Evolutionary conservation across 2,113 vertebrate species (phyloP).

Genomic region (Leptobrachium leishanense): DNA sequence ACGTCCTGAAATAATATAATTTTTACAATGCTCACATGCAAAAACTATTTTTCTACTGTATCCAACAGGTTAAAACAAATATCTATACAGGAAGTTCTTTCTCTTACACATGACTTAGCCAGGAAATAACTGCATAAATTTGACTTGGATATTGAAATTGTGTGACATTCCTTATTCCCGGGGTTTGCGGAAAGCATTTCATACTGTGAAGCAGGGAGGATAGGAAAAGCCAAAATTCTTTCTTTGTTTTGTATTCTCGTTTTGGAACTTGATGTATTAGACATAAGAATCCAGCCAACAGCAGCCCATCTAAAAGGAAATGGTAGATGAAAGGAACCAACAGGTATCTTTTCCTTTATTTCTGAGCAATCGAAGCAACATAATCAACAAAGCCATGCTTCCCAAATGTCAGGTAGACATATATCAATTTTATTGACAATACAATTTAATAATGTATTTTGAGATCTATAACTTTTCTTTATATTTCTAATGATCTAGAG

Average conservation of each 20-base stretch:
- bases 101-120: conserved; percentile 53
- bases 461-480: too few relatives aligned
- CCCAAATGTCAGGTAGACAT: too few relatives aligned
- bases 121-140: conserved; percentile 57
- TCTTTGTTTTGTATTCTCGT: conserved; percentile 9
- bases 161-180: conserved; percentile 29
- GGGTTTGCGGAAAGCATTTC: conserved; percentile 39
- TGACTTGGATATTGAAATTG: conserved; percentile 50
- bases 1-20: too few relatives aligned
- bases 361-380: too few relatives aligned
- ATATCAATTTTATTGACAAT: too few relatives aligned
- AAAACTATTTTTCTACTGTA: too few relatives aligned
- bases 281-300: background rate
- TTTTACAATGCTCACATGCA: too few relatives aligned
- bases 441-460: too few relatives aligned
- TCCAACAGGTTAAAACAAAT: background rate
- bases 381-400: too few relatives aligned
- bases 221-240: conserved; percentile 7
- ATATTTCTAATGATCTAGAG: too few relatives aligned
- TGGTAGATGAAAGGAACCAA: background rate
- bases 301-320: background rate
- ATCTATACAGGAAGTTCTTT: conserved; percentile 49
- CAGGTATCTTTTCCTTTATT: background rate
- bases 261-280: background rate
- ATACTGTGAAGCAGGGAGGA: background rate